A percentile compares a stretch with the other conserved stretches of the same genome.
Conservation (phyloP, 37 sponge, comb jelly and placozoan species). For the Chondrilla cf. caribensis region DNA sequence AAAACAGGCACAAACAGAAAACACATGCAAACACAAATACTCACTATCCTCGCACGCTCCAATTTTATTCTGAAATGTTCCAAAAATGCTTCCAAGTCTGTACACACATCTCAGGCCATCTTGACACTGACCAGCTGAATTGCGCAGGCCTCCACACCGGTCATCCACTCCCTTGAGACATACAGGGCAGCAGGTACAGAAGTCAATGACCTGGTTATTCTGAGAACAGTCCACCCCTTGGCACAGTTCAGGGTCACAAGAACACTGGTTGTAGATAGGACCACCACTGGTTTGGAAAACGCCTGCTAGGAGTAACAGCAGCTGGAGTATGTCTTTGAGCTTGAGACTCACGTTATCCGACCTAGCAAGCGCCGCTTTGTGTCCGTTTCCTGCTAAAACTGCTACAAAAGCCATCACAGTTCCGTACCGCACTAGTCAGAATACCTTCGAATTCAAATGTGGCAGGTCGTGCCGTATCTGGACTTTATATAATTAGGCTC, state of each 20-base stretch:
- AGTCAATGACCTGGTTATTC: not conserved
- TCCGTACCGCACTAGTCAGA: no score
- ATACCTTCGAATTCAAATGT: no score
- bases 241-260: conserved; percentile 30
- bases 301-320: no score
- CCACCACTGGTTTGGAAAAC: no score
- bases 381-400: no score
- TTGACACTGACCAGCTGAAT: conserved; percentile 17
- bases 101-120: conserved; percentile 31
- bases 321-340: no score
- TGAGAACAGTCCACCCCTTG: conserved; percentile 4
- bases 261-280: not conserved
- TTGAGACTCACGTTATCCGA: no score
- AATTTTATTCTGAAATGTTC: not conserved
- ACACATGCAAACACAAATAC: not conserved
- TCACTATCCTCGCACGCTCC: conserved; percentile 57
- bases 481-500: no score
- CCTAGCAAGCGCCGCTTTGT: no score
- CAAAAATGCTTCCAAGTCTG: conserved; percentile 37
- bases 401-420: no score
- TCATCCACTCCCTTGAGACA: conserved; percentile 41
- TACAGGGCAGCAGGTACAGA: conserved; percentile 42
- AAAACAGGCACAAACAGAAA: no score
- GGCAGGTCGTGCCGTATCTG: no score
- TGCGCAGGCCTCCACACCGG: conserved; percentile 35